Evolutionary conservation across 2,888 invertebrate species (phyloP).

Genomic region (Andrena haemorrhoa): DNA sequence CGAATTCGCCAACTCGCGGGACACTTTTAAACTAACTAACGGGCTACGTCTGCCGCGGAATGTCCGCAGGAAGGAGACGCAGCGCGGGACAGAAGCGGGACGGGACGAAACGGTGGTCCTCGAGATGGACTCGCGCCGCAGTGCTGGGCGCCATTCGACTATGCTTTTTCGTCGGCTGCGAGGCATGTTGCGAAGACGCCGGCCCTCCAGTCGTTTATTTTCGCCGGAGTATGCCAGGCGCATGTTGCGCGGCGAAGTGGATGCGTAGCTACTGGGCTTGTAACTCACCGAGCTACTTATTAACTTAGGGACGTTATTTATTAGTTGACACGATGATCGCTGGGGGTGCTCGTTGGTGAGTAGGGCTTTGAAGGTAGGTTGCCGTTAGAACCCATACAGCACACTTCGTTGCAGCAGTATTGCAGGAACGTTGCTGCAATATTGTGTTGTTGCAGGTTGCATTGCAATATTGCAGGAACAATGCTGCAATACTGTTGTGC

Average conservation of each 20-base stretch:
- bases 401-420: no score
- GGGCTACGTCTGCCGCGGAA: constrained; percentile 58
- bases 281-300: no score
- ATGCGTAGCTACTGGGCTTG: not conserved
- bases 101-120: constrained; percentile 27
- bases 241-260: not conserved
- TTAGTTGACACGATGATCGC: no score
- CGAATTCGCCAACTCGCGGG: constrained; percentile 62
- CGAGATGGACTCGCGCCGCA: constrained; percentile 59
- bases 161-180: constrained; percentile 43
- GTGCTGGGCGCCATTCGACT: constrained; percentile 56
- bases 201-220: constrained; percentile 24
- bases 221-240: constrained; percentile 2
- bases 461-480: no score
- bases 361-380: no score
- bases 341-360: no score
- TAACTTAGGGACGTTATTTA: no score
- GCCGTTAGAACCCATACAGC: no score
- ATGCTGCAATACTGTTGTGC: no score
- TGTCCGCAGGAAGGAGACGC: constrained; percentile 46
- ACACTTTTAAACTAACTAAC: constrained; percentile 74
- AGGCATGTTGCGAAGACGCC: constrained; percentile 33
- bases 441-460: no score
- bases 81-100: constrained; percentile 29
- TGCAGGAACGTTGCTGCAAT: no score